Conservation (phyloP, 2,797 vertebrate genomes). For the Silurus lanzhouensis region DNA sequence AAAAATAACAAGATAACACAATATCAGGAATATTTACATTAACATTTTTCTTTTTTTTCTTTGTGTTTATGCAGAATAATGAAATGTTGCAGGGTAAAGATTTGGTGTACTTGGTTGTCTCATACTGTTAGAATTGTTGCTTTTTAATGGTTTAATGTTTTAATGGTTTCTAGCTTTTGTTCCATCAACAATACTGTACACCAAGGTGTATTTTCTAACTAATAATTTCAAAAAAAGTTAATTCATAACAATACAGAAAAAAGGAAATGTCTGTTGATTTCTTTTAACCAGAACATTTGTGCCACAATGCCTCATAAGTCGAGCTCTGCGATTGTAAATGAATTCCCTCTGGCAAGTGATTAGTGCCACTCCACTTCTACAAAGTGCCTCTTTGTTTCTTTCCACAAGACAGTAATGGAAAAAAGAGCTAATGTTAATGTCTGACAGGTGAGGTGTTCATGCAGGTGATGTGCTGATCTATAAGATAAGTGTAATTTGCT, state of each 20-base stretch:
- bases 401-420: neutral
- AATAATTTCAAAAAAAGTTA: neutral
- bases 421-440: slow-evolving; percentile 20
- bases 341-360: slow-evolving; percentile 35
- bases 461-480: slow-evolving; percentile 8
- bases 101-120: neutral
- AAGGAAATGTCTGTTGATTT: neutral
- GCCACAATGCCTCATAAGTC: neutral
- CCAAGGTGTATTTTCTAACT: neutral
- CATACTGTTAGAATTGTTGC: no score
- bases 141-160: no score
- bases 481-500: slow-evolving; percentile 11
- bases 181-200: neutral
- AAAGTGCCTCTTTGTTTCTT: slow-evolving; percentile 10
- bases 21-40: neutral
- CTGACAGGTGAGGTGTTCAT: slow-evolving; percentile 2
- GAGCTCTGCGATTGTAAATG: neutral
- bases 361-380: slow-evolving; percentile 10
- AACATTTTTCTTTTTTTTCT: neutral
- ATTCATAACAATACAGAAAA: neutral
- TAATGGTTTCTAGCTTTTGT: neutral
- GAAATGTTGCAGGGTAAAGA: neutral
- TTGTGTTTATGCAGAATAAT: neutral
- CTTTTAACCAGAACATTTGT: slow-evolving; percentile 16
- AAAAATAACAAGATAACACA: neutral